A percentile compares a stretch with the other conserved stretches of the same genome.
Evolutionary conservation across 1,140 invertebrate genomes (phyloP).

Genomic region (Temnothorax longispinosus): DNA sequence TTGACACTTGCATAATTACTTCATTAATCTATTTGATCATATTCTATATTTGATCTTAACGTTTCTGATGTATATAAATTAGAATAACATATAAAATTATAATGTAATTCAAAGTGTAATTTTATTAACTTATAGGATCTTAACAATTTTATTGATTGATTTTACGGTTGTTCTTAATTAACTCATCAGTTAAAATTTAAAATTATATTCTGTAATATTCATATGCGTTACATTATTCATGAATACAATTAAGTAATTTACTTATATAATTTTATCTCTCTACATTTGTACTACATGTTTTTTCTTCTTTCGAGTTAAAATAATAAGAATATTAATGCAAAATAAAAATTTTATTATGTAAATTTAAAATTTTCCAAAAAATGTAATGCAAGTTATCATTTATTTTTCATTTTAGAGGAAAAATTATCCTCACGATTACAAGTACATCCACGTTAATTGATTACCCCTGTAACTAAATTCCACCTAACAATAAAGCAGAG

Average conservation of each 20-base stretch:
- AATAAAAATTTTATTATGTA: background rate
- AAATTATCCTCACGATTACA: background rate
- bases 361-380: background rate
- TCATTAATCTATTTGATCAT: background rate
- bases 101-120: background rate
- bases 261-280: background rate
- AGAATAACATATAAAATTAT: background rate
- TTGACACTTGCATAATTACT: background rate
- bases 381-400: background rate
- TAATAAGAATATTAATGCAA: background rate
- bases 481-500: conserved; percentile 11
- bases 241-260: background rate
- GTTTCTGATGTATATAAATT: background rate
- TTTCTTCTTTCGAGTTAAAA: background rate
- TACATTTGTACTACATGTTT: background rate
- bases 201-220: background rate
- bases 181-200: background rate
- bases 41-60: background rate
- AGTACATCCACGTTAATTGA: background rate
- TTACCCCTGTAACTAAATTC: background rate
- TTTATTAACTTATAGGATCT: background rate
- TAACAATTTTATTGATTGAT: background rate
- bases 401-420: background rate
- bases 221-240: background rate
- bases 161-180: background rate